These are phyloP conservation scores for Ecdyonurus torrentis DNA, from an alignment of 2,888 invertebrate species.

Conservation along the genomic window DNA sequence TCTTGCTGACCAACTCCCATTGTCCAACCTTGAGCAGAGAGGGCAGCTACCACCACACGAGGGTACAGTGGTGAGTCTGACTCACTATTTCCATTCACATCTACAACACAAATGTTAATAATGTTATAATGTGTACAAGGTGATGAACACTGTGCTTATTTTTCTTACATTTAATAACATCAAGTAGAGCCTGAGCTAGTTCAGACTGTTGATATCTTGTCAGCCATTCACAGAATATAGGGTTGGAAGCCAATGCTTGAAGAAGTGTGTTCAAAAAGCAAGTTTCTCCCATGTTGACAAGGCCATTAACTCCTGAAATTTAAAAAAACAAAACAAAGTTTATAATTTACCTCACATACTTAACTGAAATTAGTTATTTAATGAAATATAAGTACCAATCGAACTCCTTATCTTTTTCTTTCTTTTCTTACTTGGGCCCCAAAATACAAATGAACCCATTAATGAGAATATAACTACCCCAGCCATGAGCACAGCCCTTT, in stretches of 20 bases:
- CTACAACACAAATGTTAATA: conserved; percentile 23
- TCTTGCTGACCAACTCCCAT: conserved; percentile 85
- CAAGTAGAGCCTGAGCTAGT: conserved; percentile 54
- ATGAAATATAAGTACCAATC: not conserved
- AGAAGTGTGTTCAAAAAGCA: conserved; percentile 85
- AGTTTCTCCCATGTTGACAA: conserved; percentile 81
- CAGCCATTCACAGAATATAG: conserved; percentile 70
- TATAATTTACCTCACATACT: not conserved
- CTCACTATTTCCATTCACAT: conserved; percentile 50
- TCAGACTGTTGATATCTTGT: conserved; percentile 33
- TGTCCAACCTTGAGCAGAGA: conserved; percentile 65
- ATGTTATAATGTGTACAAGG: not conserved
- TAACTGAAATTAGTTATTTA: not conserved
- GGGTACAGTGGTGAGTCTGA: conserved; percentile 31
- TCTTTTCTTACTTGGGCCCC: not conserved
- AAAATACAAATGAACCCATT: not conserved
- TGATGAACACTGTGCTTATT: not conserved
- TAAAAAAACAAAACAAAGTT: not conserved
- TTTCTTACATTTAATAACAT: conserved; percentile 51
- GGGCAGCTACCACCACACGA: conserved; percentile 45
- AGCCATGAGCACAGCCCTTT: not conserved
- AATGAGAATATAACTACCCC: not conserved
- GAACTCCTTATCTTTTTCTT: not conserved
- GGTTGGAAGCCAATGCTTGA: conserved; percentile 78
- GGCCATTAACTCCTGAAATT: conserved; percentile 53